A percentile compares a stretch with the other conserved stretches of the same genome.
Evolutionary conservation across 1,140 invertebrate species (phyloP).

Genomic region (Achatina immaculata): DNA sequence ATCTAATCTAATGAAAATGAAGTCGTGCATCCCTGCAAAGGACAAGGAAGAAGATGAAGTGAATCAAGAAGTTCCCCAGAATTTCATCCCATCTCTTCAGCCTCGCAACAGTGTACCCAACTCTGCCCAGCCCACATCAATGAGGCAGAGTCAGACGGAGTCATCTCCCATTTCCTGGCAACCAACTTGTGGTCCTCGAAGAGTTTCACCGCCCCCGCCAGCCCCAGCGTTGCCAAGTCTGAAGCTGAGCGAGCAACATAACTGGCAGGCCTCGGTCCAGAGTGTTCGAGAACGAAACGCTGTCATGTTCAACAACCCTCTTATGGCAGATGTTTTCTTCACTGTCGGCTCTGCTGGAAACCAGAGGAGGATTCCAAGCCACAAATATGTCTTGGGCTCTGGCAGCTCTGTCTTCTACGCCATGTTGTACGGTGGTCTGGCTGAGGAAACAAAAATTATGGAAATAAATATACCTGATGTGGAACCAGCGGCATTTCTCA

Average conservation of each 20-base stretch:
- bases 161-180: slow-evolving; percentile 41
- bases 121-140: slow-evolving; percentile 19
- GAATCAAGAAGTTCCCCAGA: slow-evolving; percentile 68
- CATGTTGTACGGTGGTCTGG: slow-evolving; percentile 84
- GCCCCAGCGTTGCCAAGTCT: slow-evolving; percentile 52
- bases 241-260: slow-evolving; percentile 80
- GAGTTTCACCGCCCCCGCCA: slow-evolving; percentile 42
- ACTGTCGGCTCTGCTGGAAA: slow-evolving; percentile 76
- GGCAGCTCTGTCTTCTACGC: slow-evolving; percentile 88
- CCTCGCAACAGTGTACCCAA: neutral
- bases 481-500: slow-evolving; percentile 79
- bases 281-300: slow-evolving; percentile 83
- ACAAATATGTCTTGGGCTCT: slow-evolving; percentile 86
- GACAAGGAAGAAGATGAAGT: slow-evolving; percentile 62
- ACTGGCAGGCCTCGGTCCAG: slow-evolving; percentile 74
- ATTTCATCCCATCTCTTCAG: slow-evolving; percentile 51
- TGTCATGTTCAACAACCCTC: slow-evolving; percentile 85
- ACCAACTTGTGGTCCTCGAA: slow-evolving; percentile 40
- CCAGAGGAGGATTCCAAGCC: slow-evolving; percentile 82
- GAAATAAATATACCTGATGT: slow-evolving; percentile 87
- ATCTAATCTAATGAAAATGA: slow-evolving; percentile 29
- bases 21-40: slow-evolving; percentile 44
- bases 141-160: slow-evolving; percentile 8
- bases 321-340: slow-evolving; percentile 85
- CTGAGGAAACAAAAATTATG: slow-evolving; percentile 80